Evolutionary conservation across 2,888 invertebrate species (phyloP).

Genomic region (Trissolcus japonicus): DNA sequence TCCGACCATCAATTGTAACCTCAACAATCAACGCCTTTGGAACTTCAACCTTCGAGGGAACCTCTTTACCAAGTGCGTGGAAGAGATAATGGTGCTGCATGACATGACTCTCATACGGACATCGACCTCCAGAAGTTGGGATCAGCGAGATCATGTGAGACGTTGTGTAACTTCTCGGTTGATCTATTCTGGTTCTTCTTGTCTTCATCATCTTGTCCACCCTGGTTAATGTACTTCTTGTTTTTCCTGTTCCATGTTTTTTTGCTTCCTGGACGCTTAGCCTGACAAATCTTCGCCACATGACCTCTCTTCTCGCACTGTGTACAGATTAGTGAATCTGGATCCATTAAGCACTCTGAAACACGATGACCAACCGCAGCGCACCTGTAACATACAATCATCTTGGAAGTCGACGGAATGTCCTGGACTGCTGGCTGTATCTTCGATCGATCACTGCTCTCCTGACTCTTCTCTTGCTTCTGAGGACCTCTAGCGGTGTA

Average conservation of each 20-base stretch:
- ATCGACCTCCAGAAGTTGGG: too few species aligned
- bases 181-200: too few species aligned
- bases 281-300: conserved; percentile 7
- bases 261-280: background rate
- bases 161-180: too few species aligned
- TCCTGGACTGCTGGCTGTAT: too few species aligned
- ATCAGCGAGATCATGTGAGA: too few species aligned
- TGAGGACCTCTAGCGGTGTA: background rate
- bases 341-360: background rate
- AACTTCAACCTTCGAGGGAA: background rate
- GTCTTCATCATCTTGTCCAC: too few species aligned
- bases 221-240: background rate
- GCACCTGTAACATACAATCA: background rate
- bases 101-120: too few species aligned
- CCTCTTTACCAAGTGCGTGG: too few species aligned
- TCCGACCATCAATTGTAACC: background rate
- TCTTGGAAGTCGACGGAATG: background rate
- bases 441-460: too few species aligned
- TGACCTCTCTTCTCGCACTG: background rate
- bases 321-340: background rate
- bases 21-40: background rate
- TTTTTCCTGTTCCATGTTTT: background rate
- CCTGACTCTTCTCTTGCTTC: too few species aligned
- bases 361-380: background rate
- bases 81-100: too few species aligned